Evolutionary conservation across 1,140 invertebrate genomes (phyloP), one percentile per base, ranked within the genome.

Genomic region (Drosophila seguyi): DNA sequence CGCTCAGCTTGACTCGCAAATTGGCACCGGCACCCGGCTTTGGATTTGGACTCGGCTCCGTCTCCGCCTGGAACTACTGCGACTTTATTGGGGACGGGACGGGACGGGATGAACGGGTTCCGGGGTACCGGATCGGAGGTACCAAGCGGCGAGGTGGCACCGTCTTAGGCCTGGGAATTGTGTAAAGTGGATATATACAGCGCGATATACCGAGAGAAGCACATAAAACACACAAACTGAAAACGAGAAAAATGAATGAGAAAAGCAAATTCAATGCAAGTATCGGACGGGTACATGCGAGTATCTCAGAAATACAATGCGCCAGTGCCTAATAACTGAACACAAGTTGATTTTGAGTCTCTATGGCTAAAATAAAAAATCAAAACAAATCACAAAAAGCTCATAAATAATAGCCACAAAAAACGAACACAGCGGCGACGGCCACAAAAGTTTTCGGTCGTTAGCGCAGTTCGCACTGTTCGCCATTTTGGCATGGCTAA

Each of bases 401-500:
- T 62, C 68, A 81, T 75, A 81, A 81, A 56, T 76, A 81, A 81
- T 81, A 71, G 65, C 55, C 42, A 58, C 75, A 78, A 76, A 76
- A 80, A 39, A 62, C 62, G 38, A 53, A 45, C 42, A 13, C 3
- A 36, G 34, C 36, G 31, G 34, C 31, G 42, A 38, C 53, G 63
- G 62, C 55, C 38, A 61, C 59, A 72, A 82, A 73, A 61, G 47
- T 74, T 81, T 83, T 44, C 60, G 60, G 75, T 81, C 68, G 59
- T 81, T 74, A 81, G 75, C 75, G 75, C 52, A 62, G 72, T 57
- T 83, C 78, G 50, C 48, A 57, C 42, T 22, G 68, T 45, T 63
- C 79, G 83, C 83, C 84, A 87, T 88, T 76, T 88, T 88, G 67
- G 58, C 67, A 67, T 85, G 72, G 60, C 81, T 83, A 66, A 88